A percentile compares a stretch with the other conserved stretches of the same genome.
Conservation (phyloP, 2,797 vertebrate species). For the Myotis daubentonii region DNA sequence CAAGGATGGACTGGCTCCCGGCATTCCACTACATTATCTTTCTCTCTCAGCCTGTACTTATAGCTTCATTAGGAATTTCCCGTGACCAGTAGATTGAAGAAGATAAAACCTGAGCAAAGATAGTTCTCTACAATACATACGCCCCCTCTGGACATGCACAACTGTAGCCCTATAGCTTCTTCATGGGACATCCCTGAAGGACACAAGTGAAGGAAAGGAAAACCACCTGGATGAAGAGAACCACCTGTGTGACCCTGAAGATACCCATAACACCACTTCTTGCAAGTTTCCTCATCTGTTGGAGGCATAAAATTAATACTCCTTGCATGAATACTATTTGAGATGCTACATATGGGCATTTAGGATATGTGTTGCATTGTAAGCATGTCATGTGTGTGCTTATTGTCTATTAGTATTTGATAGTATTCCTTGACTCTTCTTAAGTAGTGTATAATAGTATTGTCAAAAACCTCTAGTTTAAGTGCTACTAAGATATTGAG, state of each 20-base stretch:
- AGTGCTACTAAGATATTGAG: not conserved
- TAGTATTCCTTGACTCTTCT: not conserved
- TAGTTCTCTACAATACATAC: not conserved
- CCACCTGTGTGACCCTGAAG: not conserved
- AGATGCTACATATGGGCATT: not conserved
- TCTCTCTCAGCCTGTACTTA: not conserved
- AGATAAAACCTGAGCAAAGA: not conserved
- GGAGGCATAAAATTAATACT: not conserved
- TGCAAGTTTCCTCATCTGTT: not conserved
- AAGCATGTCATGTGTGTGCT: not conserved
- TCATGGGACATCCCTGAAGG: not conserved
- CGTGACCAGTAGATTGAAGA: not conserved
- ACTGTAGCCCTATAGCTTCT: rapidly evolving
- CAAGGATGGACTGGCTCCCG: too few species aligned
- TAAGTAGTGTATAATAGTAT: not conserved
- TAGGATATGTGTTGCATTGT: not conserved
- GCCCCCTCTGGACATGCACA: not conserved
- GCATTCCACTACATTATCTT: not conserved
- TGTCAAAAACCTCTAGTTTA: not conserved
- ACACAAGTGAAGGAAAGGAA: too few species aligned
- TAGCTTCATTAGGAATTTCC: not conserved
- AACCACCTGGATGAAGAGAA: not conserved
- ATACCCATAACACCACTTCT: not conserved
- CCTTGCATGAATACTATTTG: not conserved
- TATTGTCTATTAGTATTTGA: not conserved